phyloP scores from a whole-genome alignment of 1,140 invertebrate genomes.

The Anastatus disparis region DNA sequence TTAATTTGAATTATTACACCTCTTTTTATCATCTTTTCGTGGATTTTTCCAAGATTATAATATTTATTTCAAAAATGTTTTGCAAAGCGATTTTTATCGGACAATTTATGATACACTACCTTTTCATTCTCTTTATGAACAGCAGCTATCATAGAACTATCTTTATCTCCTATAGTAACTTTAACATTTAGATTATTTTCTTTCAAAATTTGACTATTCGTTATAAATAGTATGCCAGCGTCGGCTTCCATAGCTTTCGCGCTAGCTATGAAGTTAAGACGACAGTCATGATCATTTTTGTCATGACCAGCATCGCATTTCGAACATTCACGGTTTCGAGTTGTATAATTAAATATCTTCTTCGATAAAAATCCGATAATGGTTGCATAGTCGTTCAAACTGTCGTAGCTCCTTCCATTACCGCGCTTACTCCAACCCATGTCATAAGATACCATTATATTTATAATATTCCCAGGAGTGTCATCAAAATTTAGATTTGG shows the following conservation, averaged over 20 bases:
- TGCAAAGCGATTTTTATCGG: background rate
- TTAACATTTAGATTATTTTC: conserved; percentile 21
- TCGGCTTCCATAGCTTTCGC: conserved; percentile 33
- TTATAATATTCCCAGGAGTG: too few relatives aligned
- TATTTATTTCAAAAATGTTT: background rate
- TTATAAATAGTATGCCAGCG: too few relatives aligned
- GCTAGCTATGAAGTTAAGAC: conserved; percentile 25
- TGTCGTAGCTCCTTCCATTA: too few relatives aligned
- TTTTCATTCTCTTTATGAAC: background rate
- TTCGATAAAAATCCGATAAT: conserved; percentile 24
- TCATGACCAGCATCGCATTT: conserved; percentile 10
- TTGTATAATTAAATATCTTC: conserved; percentile 28
- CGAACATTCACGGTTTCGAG: conserved; percentile 30
- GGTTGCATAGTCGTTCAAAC: too few relatives aligned
- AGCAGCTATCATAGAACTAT: conserved; percentile 18
- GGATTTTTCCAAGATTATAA: background rate
- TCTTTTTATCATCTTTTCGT: background rate
- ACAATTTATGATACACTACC: background rate
- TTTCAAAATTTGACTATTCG: too few relatives aligned
- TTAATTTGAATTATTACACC: background rate
- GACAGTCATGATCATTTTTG: conserved; percentile 39
- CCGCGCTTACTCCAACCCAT: too few relatives aligned
- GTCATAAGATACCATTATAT: too few relatives aligned
- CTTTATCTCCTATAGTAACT: conserved; percentile 21
- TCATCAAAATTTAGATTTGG: too few relatives aligned